Evolutionary conservation across 2,888 invertebrate species (phyloP).

Genomic region (Macaria liturata): DNA sequence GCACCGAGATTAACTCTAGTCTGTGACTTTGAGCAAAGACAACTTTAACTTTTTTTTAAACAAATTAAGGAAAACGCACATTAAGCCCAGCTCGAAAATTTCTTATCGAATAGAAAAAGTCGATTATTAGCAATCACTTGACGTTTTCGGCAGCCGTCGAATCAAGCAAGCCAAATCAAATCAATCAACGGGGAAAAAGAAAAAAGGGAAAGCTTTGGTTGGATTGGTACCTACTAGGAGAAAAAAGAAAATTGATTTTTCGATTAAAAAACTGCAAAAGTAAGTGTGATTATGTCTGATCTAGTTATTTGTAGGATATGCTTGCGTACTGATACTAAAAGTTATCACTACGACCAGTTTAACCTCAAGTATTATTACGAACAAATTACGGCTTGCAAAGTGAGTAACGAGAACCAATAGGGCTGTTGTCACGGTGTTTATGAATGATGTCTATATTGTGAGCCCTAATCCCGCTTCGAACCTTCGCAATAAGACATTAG

Average conservation of each 20-base stretch:
- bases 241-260: slow-evolving; percentile 30
- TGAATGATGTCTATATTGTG: slow-evolving; percentile 9
- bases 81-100: too few relatives aligned
- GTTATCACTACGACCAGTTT: slow-evolving; percentile 49
- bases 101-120: too few relatives aligned
- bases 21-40: too few relatives aligned
- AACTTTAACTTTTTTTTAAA: too few relatives aligned
- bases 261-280: slow-evolving; percentile 23
- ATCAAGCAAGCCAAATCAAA: slow-evolving; percentile 1
- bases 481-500: slow-evolving; percentile 3
- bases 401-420: slow-evolving; percentile 38
- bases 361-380: slow-evolving; percentile 54
- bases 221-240: slow-evolving; percentile 15
- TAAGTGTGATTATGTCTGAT: slow-evolving; percentile 42
- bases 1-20: too few relatives aligned
- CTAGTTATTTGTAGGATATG: slow-evolving; percentile 55
- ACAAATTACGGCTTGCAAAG: slow-evolving; percentile 54
- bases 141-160: slow-evolving; percentile 1
- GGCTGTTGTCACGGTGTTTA: slow-evolving; percentile 15
- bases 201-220: slow-evolving; percentile 20
- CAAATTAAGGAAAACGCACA: too few relatives aligned
- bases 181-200: slow-evolving; percentile 11
- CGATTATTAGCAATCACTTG: slow-evolving; percentile 6
- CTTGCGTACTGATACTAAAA: slow-evolving; percentile 47
- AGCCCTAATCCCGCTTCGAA: slow-evolving; percentile 11